A percentile compares a stretch with the other conserved stretches of the same genome.
phyloP scores from a whole-genome alignment of 1,140 invertebrate species.

The Aethina tumida region DNA sequence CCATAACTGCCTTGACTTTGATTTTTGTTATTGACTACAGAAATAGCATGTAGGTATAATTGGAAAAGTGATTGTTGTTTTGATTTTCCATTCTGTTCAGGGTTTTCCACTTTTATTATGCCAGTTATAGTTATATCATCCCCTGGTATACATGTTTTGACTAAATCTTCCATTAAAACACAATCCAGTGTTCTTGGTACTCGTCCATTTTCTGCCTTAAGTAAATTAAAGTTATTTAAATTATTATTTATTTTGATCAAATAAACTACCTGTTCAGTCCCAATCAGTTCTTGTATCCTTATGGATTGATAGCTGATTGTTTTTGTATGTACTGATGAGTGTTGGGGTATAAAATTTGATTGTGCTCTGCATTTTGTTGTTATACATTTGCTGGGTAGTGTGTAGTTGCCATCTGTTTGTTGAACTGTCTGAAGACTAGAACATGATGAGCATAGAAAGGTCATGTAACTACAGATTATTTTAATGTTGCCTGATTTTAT shows the following conservation, averaged over 20 bases:
- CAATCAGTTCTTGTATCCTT: conserved; percentile 65
- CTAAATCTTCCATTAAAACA: conserved; percentile 75
- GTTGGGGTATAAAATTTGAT: conserved; percentile 55
- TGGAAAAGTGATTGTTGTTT: conserved; percentile 49
- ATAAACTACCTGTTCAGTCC: conserved; percentile 48
- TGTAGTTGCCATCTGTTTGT: conserved; percentile 52
- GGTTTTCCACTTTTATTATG: conserved; percentile 43
- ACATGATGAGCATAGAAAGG: conserved; percentile 72
- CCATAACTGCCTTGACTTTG: conserved; percentile 40
- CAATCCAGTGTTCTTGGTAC: conserved; percentile 82
- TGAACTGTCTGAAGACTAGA: conserved; percentile 46
- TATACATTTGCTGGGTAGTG: conserved; percentile 44
- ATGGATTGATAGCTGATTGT: conserved; percentile 70
- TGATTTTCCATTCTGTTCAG: conserved; percentile 34
- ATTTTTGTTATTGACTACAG: conserved; percentile 57
- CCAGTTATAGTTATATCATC: conserved; percentile 83
- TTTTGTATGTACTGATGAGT: conserved; percentile 58
- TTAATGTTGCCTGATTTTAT: conserved; percentile 70
- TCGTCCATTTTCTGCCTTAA: conserved; percentile 54
- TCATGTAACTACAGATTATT: conserved; percentile 62
- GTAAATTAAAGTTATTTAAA: conserved; percentile 11
- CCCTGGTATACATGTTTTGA: conserved; percentile 78
- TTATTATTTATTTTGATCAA: conserved; percentile 8
- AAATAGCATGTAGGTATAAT: conserved; percentile 70
- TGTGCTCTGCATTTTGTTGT: conserved; percentile 45